These are phyloP conservation scores for Cyphomyrus plagiostoma DNA, from an alignment of 2,113 vertebrate genomes.

Conservation along the genomic window DNA sequence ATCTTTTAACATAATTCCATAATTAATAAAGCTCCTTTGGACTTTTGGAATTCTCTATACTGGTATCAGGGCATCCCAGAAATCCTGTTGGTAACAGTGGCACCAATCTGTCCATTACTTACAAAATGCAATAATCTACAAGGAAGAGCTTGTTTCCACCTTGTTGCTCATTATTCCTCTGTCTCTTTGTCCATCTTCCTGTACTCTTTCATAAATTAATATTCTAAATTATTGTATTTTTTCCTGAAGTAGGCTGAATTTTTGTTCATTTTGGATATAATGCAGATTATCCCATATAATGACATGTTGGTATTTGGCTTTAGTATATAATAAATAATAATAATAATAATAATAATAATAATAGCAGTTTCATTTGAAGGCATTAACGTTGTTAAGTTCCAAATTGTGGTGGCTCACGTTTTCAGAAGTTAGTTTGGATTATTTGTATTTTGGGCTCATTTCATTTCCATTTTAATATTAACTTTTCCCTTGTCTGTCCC, in stretches of 20 bases:
- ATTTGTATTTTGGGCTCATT: not conserved
- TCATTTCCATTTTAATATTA: not conserved
- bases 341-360: not conserved
- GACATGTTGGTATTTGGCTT: not conserved
- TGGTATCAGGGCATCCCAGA: not conserved
- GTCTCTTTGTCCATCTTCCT: not conserved
- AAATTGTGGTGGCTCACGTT: not conserved
- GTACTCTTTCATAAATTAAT: not conserved
- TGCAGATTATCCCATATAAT: not conserved
- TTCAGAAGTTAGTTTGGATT: not conserved
- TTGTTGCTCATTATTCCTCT: not conserved
- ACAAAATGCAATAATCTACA: not conserved
- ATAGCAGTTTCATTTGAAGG: not conserved
- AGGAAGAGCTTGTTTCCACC: not conserved
- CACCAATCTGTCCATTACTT: not conserved
- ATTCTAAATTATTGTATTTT: not conserved
- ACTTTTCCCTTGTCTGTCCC: not conserved
- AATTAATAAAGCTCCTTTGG: not conserved
- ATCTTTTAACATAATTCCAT: not conserved
- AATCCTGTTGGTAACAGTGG: not conserved
- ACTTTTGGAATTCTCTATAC: not conserved
- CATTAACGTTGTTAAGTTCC: not conserved
- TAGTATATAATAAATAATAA: not conserved
- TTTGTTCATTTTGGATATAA: not conserved
- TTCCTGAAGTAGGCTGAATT: not conserved